Evolutionary conservation across 2,113 vertebrate species (phyloP), one percentile per base, ranked within the genome.

Genomic region (Oenanthe oenanthe): DNA sequence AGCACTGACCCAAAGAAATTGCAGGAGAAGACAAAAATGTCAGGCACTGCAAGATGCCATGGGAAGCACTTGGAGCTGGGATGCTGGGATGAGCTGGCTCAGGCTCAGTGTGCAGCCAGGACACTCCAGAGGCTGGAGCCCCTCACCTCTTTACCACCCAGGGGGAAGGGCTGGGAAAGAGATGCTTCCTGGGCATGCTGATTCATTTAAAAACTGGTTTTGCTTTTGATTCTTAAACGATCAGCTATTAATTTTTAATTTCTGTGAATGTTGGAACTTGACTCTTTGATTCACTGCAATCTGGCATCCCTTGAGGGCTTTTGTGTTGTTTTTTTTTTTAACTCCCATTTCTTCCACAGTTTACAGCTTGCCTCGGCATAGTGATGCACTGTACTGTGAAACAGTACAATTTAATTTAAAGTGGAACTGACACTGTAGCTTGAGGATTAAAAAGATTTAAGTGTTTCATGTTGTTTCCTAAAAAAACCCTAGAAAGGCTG

Each of bases 241-340:
- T 71, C 12, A n/a, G 36, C 77, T 61, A 95, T 86, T 65, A 84
- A 91, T 89, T 92, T 89, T 88, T 93, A 63, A 88, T 91, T 68
- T 22, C 5, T 9, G 16, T 29, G n/a, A 88, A 87, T 67, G 60
- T 81, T 68, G 65, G 72, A 92, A 60, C 21, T 40, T 58, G 62
- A 71, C 45, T 91, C 28, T 57, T 65, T 88, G 85, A 63, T 68
- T 89, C 32, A 63, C 45, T 92, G 58, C 85, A 87, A 87, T 48
- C 66, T 82, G 80, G 31, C 61, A 54, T 67, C 45, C 74, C 73
- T 34, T 60, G 53, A 79, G 84, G 45, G 36, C 3, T 61, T 66
- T 80, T 34, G 29, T 10, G 22, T 14, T 40, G 42, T 8, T 26
- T 3, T 6, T 6, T 51, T 50, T 48, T 34, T 66, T 40, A 40